Evolutionary conservation across 2,888 invertebrate genomes (phyloP).

Genomic region (Sphaerolaimus hirsutus): DNA sequence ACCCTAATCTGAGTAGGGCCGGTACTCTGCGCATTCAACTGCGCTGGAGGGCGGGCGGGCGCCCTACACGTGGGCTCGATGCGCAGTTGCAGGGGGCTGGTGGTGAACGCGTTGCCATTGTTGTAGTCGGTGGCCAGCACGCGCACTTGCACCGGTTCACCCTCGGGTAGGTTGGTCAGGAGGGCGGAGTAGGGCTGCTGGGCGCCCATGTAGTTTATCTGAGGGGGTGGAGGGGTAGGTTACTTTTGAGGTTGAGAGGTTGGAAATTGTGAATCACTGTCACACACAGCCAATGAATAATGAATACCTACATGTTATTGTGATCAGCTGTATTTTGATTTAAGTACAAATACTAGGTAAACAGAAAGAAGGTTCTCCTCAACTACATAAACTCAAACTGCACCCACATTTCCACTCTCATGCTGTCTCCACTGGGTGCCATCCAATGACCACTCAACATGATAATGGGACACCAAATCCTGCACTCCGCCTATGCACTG

Average conservation of each 20-base stretch:
- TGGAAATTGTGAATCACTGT: too few species aligned
- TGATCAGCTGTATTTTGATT: neutral
- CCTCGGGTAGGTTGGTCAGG: constrained; percentile 18
- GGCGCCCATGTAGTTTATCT: constrained; percentile 15
- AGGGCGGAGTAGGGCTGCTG: constrained; percentile 21
- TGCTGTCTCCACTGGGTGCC: neutral
- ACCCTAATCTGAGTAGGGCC: constrained; percentile 23
- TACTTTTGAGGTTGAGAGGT: neutral
- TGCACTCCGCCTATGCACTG: constrained; percentile 15
- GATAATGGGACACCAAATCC: constrained; percentile 17
- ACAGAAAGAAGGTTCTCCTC: neutral
- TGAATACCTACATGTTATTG: neutral
- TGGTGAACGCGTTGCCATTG: constrained; percentile 17
- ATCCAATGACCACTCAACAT: constrained; percentile 16
- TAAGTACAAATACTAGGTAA: neutral
- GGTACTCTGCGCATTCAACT: constrained; percentile 15
- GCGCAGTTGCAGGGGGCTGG: constrained; percentile 15
- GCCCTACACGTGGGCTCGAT: constrained; percentile 2
- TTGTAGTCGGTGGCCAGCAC: constrained; percentile 13
- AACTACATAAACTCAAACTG: neutral
- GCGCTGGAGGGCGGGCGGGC: constrained; percentile 16
- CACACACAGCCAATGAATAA: neutral
- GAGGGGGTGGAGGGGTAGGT: neutral
- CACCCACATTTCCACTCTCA: neutral
- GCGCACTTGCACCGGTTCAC: constrained; percentile 11